These are phyloP conservation scores for Himantopus leucocephalus DNA, from an alignment of 2,113 vertebrate genomes.

Conservation along the genomic window DNA sequence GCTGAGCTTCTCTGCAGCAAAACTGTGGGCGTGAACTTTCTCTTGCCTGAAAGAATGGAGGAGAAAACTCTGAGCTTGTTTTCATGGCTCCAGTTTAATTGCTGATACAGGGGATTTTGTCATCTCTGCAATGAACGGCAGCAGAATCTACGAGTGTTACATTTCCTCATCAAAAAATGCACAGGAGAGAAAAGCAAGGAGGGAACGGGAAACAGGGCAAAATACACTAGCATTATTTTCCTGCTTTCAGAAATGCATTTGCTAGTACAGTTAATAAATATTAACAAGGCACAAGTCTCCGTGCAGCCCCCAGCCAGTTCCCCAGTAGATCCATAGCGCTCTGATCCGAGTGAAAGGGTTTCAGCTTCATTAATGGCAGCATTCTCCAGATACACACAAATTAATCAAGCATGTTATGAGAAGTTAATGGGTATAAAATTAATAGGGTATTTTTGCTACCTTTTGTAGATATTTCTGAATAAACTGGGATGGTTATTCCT, in stretches of 20 bases:
- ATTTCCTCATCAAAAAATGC: background rate
- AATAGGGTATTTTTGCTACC: background rate
- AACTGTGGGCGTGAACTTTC: constrained; percentile 16
- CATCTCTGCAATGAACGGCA: background rate
- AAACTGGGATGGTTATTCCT: background rate
- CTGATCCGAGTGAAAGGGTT: background rate
- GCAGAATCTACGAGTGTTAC: background rate
- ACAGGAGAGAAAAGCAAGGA: background rate
- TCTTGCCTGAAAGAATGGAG: background rate
- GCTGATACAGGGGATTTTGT: background rate
- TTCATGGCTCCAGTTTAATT: background rate
- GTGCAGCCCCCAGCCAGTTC: background rate
- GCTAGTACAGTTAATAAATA: background rate
- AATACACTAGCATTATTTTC: background rate
- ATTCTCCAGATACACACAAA: background rate
- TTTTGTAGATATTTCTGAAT: background rate
- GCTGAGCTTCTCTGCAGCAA: constrained; percentile 32
- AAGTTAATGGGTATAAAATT: background rate
- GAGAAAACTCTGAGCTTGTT: background rate
- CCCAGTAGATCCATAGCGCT: background rate
- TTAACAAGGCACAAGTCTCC: background rate
- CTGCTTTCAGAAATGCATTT: background rate
- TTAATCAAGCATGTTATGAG: constrained; percentile 9
- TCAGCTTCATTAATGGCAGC: background rate
- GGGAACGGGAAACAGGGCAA: background rate